Evolutionary conservation across 1,140 invertebrate species (phyloP), one percentile per base, ranked within the genome.

Genomic region (Drosophila punjabiensis): DNA sequence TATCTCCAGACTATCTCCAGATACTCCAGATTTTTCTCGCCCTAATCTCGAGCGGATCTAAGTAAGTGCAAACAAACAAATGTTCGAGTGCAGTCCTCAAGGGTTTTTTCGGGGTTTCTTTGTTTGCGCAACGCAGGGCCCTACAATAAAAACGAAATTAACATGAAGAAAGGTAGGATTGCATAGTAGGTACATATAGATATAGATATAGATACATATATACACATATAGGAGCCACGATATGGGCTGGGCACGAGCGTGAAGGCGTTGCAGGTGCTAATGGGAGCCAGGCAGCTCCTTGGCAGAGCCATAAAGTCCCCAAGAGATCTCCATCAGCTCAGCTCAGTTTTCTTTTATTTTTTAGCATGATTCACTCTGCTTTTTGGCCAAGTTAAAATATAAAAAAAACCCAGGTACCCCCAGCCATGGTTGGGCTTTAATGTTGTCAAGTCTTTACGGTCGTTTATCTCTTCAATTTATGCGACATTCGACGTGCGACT

Each of bases 121-220:
- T 61, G 64, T 64, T 64, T 67, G 59, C 30, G 5, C 16, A 39
- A 14, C 32, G 55, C 47, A 32, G 41, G 41, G 47, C 32, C 71
- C 74, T 75, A 74, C 74, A 74, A 73, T 33, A 73, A 50, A 33
- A 66, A 41, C 7, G 24, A 53, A 62, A 75, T 75, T 75, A 74
- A 37, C 69, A 75, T 74, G 56, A 74, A 74, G 30, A 73, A 20
- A 52, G 37, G 35, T 41, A 4, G 53, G 67, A 50, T 33, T 48
- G 53, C 20, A 48, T n/a, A 14, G 35, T 35, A 41, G 35, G 18
- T 35, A 24, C 14, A 33, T 1, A 32, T 16, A 28, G 5, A 28
- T 16, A 10, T 28, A 16, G 11, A 39, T 39, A 18, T 39, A n/a
- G 18, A 53, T 30, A 13, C 9, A n/a, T 10, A 59, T 59, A 11